Base-by-base conservation (phyloP, 2,888 invertebrate genomes). In the Ophioninae sp. region DNA sequence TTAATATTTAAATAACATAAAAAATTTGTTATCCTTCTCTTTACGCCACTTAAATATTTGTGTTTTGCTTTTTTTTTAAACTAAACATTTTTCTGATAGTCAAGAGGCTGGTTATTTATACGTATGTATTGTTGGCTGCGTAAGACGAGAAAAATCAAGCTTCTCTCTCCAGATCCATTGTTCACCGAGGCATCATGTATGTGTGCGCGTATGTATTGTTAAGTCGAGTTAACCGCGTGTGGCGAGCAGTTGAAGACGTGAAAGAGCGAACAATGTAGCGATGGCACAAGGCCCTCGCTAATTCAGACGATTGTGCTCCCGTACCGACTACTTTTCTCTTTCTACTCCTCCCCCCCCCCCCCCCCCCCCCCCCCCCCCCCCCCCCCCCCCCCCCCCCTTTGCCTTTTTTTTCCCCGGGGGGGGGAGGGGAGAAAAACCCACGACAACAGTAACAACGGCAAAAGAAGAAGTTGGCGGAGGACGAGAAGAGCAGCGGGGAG, bases 271-370 rank as follows among this genome's bases (percentile, higher is more conserved):
- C 90, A 89, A 89, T 89, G 87, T 78, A 77, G 65, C 67, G 72
- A 78, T 78, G 78, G 70, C 57, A 81, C 82, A 80, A 81, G 84
- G 62, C 44, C 76, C 89, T 85, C 86, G 88, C 89, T 90, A 90
- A 90, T 90, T 90, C 88, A 84, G 78, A 85, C 89, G 88, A 90
- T 90, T 90, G 90, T 90, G 84, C 87, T 88, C 88, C 67, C 64
- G 72, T 76, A 74, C 65, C 61, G 72, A 73, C 79, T 83, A 78
- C 76, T 62, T 83, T 62, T 79, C 75, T 67, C 69, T 62, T 70
- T 80, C 81, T 3, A 30, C 30, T 3, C 69, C 77, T 78, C 82
- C 74, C 37, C 67, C 67, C 56, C 44, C 78, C 21, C 74, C 65
- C 65, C 62, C 57, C 78, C 17, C 74, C 65, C 59, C 62, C 62